A percentile compares a stretch with the other conserved stretches of the same genome.
Conservation (phyloP, 2,797 vertebrate species). For the Cephalopachus bancanus region DNA sequence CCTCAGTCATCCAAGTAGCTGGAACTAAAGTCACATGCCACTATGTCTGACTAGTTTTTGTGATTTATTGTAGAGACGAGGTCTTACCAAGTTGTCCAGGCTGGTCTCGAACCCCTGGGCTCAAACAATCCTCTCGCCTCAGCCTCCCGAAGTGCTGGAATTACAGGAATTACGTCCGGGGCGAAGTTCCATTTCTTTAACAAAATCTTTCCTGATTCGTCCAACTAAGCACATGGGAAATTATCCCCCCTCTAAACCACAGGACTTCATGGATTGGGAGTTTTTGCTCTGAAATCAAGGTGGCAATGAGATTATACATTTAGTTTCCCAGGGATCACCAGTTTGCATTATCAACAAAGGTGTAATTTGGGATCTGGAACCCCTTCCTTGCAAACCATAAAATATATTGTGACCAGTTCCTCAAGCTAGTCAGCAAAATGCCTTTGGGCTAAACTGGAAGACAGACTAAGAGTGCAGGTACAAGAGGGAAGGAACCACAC, state of each 20-base stretch:
- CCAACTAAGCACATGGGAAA: background rate
- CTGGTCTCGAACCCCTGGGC: no score
- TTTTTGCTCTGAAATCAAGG: slow-evolving; percentile 8
- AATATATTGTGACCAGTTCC: background rate
- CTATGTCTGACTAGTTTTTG: no score
- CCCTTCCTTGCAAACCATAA: background rate
- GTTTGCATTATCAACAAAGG: background rate
- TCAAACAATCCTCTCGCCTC: no score
- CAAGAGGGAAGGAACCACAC: background rate
- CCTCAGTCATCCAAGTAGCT: no score
- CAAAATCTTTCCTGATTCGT: background rate
- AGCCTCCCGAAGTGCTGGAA: no score
- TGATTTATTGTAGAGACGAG: no score
- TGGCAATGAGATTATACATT: background rate
- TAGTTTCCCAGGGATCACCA: background rate
- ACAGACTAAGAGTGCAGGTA: background rate
- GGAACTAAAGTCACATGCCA: no score
- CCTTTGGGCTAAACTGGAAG: background rate
- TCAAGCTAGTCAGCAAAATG: background rate
- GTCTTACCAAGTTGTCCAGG: no score
- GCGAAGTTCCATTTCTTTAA: background rate
- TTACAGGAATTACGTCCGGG: no score
- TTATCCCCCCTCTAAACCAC: background rate
- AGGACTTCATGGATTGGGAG: background rate
- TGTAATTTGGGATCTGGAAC: slow-evolving; percentile 12